These are phyloP conservation scores for Mesodorylaimus sp. DNA, from an alignment of 2,888 invertebrate genomes.

Conservation along the genomic window DNA sequence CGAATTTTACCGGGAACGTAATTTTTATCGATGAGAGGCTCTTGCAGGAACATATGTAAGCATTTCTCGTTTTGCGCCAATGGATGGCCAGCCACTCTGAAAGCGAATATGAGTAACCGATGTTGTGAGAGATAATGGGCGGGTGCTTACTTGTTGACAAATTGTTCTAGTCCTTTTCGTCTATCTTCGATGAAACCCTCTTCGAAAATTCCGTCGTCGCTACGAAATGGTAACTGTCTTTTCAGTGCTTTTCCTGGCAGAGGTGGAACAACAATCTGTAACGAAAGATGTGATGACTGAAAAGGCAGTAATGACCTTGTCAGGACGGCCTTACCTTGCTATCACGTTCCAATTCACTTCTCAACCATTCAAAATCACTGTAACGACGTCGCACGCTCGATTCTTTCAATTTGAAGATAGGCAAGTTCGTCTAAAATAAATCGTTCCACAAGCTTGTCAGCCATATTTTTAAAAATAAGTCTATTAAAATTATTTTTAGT, in stretches of 20 bases:
- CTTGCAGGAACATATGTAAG: conserved; percentile 97
- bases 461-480: too few relatives aligned
- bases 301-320: neutral
- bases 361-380: conserved; percentile 98
- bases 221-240: conserved; percentile 88
- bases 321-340: conserved; percentile 55
- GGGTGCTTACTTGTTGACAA: conserved; percentile 73
- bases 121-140: conserved; percentile 5
- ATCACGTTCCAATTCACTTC: conserved; percentile 93
- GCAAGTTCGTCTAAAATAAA: conserved; percentile 77
- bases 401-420: conserved; percentile 97
- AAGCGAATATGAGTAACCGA: neutral
- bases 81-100: conserved; percentile 88
- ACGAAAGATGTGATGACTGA: conserved; percentile 18
- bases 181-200: conserved; percentile 98
- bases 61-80: conserved; percentile 95
- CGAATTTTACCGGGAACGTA: conserved; percentile 98
- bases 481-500: too few relatives aligned
- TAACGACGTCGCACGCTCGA: conserved; percentile 88
- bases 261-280: conserved; percentile 87
- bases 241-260: conserved; percentile 96
- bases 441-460: too few relatives aligned
- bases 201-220: conserved; percentile 97
- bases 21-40: conserved; percentile 89
- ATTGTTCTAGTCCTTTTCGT: conserved; percentile 84